These are phyloP conservation scores for Rissa tridactyla DNA, from an alignment of 2,113 vertebrate genomes.

Conservation along the genomic window DNA sequence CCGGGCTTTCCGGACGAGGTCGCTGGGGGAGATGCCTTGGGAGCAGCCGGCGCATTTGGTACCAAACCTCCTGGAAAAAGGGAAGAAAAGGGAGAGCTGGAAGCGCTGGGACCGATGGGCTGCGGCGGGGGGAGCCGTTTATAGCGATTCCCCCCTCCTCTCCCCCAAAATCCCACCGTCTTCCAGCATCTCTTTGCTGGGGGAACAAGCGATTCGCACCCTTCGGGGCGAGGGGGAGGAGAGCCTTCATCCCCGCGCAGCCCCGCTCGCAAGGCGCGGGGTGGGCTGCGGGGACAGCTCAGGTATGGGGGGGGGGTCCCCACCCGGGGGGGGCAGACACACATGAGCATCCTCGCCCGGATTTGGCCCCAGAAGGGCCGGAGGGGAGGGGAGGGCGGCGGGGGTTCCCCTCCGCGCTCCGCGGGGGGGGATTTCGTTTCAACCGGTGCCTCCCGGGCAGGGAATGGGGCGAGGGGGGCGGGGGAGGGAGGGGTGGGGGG, in stretches of 20 bases:
- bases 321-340: background rate
- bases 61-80: constrained; percentile 86
- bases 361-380: background rate
- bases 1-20: constrained; percentile 94
- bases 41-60: constrained; percentile 96
- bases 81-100: background rate
- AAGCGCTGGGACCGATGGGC: background rate
- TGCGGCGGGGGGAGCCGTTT: background rate
- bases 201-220: background rate
- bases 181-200: background rate
- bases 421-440: background rate
- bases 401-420: background rate
- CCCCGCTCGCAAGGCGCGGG: background rate
- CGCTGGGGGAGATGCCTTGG: constrained; percentile 95
- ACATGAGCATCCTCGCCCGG: fast-evolving
- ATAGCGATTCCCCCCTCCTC: background rate
- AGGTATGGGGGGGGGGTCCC: background rate
- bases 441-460: background rate
- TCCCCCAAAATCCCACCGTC: background rate
- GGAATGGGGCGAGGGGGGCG: background rate
- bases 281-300: background rate
- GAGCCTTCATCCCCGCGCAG: background rate
- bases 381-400: too few relatives aligned
- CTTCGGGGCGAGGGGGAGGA: background rate
- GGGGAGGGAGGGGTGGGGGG: too few relatives aligned